Base-by-base conservation (phyloP, 92 coral and sea anemone species). In the Porites divaricata region DNA sequence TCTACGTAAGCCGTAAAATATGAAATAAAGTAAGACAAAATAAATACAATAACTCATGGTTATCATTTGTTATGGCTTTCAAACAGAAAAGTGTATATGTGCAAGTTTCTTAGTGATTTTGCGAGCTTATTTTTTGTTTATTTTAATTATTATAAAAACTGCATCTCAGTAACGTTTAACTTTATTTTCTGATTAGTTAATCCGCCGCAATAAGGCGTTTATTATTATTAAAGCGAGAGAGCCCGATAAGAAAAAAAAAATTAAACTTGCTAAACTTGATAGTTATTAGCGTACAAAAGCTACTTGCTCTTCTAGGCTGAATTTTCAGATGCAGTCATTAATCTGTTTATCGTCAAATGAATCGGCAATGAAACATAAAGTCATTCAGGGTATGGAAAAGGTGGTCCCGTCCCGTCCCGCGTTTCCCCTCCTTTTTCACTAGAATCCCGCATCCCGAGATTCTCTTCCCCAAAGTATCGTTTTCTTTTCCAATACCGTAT, bases 131-230 rank as follows among this genome's bases (percentile, higher is more conserved):
- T 35, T 35, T 35, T 35, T 35, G 45, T 35, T 35, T 3, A 35
- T 35, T 35, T 35, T 35, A 35, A 35, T 35, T 35, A 35, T 35
- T 35, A 6, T 35, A 35, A 35, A 35, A 35, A 35, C 45, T 35
- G 45, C 45, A 35, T 35, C 45, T 3, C 45, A 35, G 45, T 24
- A 79, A 28, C 69, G 21, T 35, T 13, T 41, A 57, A 26, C 26
- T 28, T 63, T 41, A 35, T 69, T 73, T 54, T 57, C 68, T 35
- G 76, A 58, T 69, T 80, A 35, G 45, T 35, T 80, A 1, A 45
- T 65, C 49, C 68, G 13, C 24, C 68, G 16, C 58, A 78, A 76
- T 25, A 0, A 10, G 22, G 21, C 72, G 72, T 19, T 13, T 63
- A 14, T 48, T 2, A 71, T 22, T 49, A 66, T 10, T 66, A 24